Base-by-base conservation (phyloP, 2,888 invertebrate genomes). In the Sinohyriopsis cumingii region DNA sequence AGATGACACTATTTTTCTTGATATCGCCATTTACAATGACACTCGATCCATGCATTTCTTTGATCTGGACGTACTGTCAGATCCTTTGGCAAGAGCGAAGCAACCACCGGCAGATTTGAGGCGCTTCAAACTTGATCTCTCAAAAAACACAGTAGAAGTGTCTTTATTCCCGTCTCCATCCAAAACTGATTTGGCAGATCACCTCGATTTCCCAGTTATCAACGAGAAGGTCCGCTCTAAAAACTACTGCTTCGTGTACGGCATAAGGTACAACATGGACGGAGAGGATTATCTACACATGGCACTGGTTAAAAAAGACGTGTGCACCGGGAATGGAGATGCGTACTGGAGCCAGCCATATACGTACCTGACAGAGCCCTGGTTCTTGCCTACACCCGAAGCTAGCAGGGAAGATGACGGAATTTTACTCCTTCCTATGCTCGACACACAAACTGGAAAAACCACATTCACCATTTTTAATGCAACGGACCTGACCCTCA, bases 381-480 rank as follows among this genome's bases (percentile, higher is more conserved):
- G 82, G 75, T 88, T 88, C 71, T 80, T 86, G 18, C 79, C 84
- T 5, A 66, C 61, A 7, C 86, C 86, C 15, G 71, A 73, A 20
- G 82, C 68, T 0, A 73, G 25, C 1, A 33, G 25, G 4, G 87
- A 87, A 67, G 88, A 88, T 68, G 88, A 88, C 64, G 88, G 88
- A 0, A 67, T 85, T 20, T 71, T 88, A 20, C 64, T 88, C 25
- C 72, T 81, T 25, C 78, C 85, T 9, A 79, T 86, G 33, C 73
- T 87, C 9, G 83, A 88, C 63, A 86, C 84, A 1, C 45, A 63
- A 1, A 69, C 53, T 5, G 70, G 72, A 22, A 69, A 72, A 60
- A 82, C 83, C 45, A 70, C 73, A 19, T 55, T 78, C 22, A 63
- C 69, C 18, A 66, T 78, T 4, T 66, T 78, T 45, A 71, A 78